These are phyloP conservation scores for Pontoporia blainvillei DNA, from an alignment of 2,113 vertebrate genomes.

Conservation along the genomic window DNA sequence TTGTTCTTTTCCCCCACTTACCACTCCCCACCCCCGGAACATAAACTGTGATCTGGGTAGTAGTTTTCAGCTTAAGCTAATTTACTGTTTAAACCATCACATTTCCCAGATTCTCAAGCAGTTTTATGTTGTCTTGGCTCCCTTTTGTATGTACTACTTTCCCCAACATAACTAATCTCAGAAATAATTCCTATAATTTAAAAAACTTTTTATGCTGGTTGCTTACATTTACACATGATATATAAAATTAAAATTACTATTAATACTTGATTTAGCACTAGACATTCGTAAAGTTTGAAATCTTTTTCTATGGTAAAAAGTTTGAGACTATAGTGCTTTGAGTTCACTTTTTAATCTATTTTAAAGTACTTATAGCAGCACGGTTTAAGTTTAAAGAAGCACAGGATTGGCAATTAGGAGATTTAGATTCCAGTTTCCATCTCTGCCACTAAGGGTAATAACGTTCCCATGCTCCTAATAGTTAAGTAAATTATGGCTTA, in stretches of 20 bases:
- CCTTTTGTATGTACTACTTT: neutral
- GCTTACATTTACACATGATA: neutral
- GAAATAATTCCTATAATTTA: constrained; percentile 12
- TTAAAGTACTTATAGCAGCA: neutral
- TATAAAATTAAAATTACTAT: neutral
- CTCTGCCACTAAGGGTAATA: neutral
- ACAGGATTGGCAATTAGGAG: neutral
- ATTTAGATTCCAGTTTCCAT: neutral
- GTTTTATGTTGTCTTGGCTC: neutral
- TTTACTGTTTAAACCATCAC: constrained; percentile 12
- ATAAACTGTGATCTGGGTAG: neutral
- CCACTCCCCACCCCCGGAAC: neutral
- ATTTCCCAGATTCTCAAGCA: neutral
- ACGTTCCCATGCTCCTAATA: neutral
- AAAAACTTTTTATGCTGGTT: neutral
- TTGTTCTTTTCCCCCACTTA: neutral
- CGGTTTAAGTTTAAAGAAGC: neutral
- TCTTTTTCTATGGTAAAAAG: neutral
- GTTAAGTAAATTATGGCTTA: neutral
- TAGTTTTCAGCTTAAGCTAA: constrained; percentile 6
- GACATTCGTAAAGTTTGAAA: neutral
- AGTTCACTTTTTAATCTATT: neutral
- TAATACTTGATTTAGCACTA: neutral
- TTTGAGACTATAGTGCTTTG: neutral
- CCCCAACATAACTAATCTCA: neutral